Evolutionary conservation across 2,797 vertebrate genomes (phyloP), one percentile per base, ranked within the genome.

Genomic region (Aphelocoma californica): DNA sequence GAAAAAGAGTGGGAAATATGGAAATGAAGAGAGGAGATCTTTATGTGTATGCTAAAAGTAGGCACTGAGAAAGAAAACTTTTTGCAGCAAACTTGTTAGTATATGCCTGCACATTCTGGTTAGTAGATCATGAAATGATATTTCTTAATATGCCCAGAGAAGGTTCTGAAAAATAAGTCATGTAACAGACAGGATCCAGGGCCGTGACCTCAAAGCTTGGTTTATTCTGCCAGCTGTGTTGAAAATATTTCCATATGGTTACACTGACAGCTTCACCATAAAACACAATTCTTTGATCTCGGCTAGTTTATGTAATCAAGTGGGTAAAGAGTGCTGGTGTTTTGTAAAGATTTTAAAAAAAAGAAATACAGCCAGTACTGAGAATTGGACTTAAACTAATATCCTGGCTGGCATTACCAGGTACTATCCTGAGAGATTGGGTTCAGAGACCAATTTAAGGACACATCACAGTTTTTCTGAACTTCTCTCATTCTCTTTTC

Each of bases 131-230:
- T 48, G 67, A 24, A 93, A 69, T 81, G 15, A 40, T 86, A 81
- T 86, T 93, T 74, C 64, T 94, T 95, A 91, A 96, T 93, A 77
- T 87, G 81, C 74, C 66, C 88, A 90, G 70, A 91, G 86, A 93
- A 92, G 19, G 65, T 84, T 91, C 86, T 90, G 86, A 75, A 80
- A 92, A 96, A 66, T 87, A 86, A 91, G 62, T 75, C 29, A 57
- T 65, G 32, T 42, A 89, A 62, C 60, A 78, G 78, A 48, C 70
- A 92, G 56, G 36, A 71, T 93, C 48, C 40, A 50, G 60, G 65
- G 58, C 77, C 2, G 0, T 78, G 94, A 90, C 57, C 77, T 71
- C 47, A 48, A 70, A 80, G 34, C 61, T 45, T 31, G 34, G 40
- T 90, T 92, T 65, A 45, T 56, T 87, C 66, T 95, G 58, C 77